phyloP scores from a whole-genome alignment of 2,113 vertebrate genomes.

The Gymnorhina tibicen region DNA sequence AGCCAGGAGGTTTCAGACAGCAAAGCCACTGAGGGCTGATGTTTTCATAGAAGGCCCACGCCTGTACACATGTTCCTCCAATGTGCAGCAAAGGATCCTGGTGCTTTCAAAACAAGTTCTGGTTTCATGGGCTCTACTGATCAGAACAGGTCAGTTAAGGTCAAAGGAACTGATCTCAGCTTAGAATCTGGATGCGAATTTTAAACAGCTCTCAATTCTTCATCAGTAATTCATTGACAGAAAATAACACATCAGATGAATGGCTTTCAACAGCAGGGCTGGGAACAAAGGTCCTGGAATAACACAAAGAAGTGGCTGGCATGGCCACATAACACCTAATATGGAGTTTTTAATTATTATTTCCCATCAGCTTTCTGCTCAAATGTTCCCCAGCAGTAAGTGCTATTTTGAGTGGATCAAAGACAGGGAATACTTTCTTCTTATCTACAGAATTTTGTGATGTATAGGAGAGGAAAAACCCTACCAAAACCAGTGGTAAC shows the following conservation, averaged over 20 bases:
- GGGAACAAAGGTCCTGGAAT: background rate
- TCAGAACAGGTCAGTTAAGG: background rate
- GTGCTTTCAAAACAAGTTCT: background rate
- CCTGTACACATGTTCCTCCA: fast-evolving
- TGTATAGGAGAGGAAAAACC: background rate
- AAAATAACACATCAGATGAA: background rate
- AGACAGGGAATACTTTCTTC: background rate
- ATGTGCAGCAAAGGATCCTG: background rate
- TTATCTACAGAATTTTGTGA: background rate
- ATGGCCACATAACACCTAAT: background rate
- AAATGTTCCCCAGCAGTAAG: background rate
- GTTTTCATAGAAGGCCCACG: fast-evolving
- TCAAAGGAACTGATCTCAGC: background rate
- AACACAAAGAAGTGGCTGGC: background rate
- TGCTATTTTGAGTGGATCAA: background rate
- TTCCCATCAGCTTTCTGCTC: background rate
- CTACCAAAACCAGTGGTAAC: background rate
- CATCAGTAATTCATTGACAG: background rate
- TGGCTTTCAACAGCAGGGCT: background rate
- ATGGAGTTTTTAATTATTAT: background rate
- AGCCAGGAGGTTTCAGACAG: background rate
- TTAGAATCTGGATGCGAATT: background rate
- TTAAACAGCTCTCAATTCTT: background rate
- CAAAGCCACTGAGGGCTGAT: background rate
- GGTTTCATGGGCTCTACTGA: background rate